Percentiles rank a stretch among this genome's conserved stretches.
Evolutionary conservation across 2,797 vertebrate genomes (phyloP).

Genomic region (Alectoris magna): DNA sequence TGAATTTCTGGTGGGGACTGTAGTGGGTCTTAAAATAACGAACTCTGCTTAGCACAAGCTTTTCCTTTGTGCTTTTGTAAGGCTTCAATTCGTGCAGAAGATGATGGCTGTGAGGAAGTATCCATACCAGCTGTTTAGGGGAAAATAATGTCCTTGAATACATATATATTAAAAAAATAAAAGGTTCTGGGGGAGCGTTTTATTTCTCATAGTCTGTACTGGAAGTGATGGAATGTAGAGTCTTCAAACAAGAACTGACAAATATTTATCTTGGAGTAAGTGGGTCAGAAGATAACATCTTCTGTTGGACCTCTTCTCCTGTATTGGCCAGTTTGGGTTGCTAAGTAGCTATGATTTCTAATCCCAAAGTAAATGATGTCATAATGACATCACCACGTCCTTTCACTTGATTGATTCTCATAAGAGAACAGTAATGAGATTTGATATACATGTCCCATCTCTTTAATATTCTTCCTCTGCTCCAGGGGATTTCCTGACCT

Average conservation of each 20-base stretch:
- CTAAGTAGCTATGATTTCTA: conserved; percentile 72
- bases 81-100: neutral
- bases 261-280: conserved; percentile 22
- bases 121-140: accelerated
- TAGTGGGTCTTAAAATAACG: neutral
- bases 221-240: neutral
- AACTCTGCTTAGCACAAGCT: neutral
- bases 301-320: conserved; percentile 25
- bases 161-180: too few species aligned
- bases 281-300: conserved; percentile 59
- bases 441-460: conserved; percentile 76
- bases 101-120: neutral
- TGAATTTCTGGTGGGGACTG: neutral
- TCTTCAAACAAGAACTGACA: neutral
- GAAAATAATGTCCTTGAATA: neutral
- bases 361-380: conserved; percentile 72
- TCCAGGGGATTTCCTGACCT: conserved; percentile 74
- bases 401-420: conserved; percentile 73
- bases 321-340: conserved; percentile 51
- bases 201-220: neutral
- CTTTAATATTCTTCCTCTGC: conserved; percentile 71
- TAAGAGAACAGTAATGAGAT: conserved; percentile 73
- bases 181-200: neutral
- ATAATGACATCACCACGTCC: conserved; percentile 67
- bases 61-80: neutral